phyloP scores from a whole-genome alignment of 1,140 invertebrate species.

The Linepithema humile region DNA sequence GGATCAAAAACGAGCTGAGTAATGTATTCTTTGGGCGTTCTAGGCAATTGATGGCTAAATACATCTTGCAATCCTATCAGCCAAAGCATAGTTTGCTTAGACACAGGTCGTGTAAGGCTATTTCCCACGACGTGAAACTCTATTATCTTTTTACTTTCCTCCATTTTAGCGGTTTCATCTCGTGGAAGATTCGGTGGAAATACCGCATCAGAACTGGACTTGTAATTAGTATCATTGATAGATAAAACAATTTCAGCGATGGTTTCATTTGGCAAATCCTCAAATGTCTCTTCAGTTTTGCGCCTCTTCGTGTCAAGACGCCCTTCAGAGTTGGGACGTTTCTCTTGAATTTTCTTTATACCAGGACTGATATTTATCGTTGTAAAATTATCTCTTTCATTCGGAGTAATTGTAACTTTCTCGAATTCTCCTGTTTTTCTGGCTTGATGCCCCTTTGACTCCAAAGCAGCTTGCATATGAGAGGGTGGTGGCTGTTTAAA shows the following conservation, averaged over 20 bases:
- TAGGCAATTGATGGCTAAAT: constrained; percentile 97
- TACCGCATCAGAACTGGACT: constrained; percentile 92
- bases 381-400: constrained; percentile 88
- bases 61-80: constrained; percentile 97
- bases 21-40: constrained; percentile 99
- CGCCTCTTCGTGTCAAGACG: constrained; percentile 78
- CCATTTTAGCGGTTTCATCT: constrained; percentile 95
- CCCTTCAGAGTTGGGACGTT: constrained; percentile 74
- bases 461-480: constrained; percentile 85
- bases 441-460: constrained; percentile 73
- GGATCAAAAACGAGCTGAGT: constrained; percentile 98
- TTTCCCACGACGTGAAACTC: constrained; percentile 98
- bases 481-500: constrained; percentile 91
- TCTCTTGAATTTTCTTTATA: constrained; percentile 81
- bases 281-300: constrained; percentile 84
- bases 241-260: constrained; percentile 91
- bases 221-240: constrained; percentile 91
- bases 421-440: constrained; percentile 87
- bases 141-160: constrained; percentile 95
- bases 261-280: constrained; percentile 88
- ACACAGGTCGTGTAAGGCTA: constrained; percentile 93
- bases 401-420: constrained; percentile 86
- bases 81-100: constrained; percentile 96
- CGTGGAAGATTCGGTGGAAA: constrained; percentile 94
- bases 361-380: constrained; percentile 88